phyloP scores from a whole-genome alignment of 2,797 vertebrate species.

The Darevskia nairensis region DNA sequence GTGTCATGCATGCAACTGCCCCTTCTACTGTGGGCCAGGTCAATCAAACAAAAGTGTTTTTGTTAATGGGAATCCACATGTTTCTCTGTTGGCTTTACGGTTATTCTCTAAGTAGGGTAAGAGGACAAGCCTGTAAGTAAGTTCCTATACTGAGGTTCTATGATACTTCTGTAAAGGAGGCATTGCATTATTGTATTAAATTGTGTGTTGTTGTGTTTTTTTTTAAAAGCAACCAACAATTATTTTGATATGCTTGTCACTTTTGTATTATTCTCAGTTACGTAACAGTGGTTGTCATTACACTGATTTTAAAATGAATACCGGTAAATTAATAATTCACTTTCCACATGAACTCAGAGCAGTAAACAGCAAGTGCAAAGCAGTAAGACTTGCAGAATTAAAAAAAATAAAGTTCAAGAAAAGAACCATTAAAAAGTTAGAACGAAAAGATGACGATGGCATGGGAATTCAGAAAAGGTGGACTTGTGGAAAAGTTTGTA shows the following conservation, averaged over 20 bases:
- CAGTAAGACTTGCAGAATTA: background rate
- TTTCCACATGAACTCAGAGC: background rate
- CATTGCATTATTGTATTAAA: too few species aligned
- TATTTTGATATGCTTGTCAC: background rate
- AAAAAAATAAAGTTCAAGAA: background rate
- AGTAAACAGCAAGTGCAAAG: background rate
- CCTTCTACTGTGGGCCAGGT: too few species aligned
- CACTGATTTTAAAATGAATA: background rate
- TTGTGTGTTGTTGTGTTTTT: too few species aligned
- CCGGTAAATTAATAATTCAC: background rate
- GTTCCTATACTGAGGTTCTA: constrained; percentile 2
- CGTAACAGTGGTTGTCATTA: background rate
- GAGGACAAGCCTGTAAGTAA: constrained; percentile 37
- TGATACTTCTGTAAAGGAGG: too few species aligned
- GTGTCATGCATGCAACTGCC: too few species aligned
- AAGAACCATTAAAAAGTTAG: background rate
- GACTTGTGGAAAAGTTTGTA: background rate
- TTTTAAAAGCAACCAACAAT: background rate
- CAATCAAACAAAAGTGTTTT: background rate
- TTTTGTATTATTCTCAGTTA: background rate
- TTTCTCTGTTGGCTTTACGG: background rate
- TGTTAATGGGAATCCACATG: background rate
- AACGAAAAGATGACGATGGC: background rate
- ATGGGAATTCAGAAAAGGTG: background rate
- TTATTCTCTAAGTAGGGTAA: constrained; percentile 21